Percentiles rank a stretch among this genome's conserved stretches.
These are phyloP conservation scores for Archilochus colubris DNA, from an alignment of 2,113 vertebrate genomes.

Conservation along the genomic window DNA sequence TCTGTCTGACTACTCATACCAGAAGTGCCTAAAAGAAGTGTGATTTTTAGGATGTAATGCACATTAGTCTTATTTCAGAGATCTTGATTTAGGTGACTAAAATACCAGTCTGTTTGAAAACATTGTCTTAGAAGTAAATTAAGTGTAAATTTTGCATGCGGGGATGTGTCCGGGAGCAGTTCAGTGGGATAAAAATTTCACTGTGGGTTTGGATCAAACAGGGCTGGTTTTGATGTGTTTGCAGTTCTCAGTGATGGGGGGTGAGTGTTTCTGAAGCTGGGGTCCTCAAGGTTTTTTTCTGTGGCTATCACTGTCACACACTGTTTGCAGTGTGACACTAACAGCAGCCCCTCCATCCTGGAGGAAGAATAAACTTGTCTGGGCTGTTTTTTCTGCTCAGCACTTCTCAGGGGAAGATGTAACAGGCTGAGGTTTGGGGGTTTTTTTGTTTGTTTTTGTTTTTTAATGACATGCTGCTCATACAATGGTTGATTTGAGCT, in stretches of 20 bases:
- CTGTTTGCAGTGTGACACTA: background rate
- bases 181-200: background rate
- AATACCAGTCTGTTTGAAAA: background rate
- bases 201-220: background rate
- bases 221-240: background rate
- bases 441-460: background rate
- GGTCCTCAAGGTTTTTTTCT: background rate
- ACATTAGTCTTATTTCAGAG: background rate
- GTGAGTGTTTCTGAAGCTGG: background rate
- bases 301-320: accelerated
- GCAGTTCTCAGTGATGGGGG: background rate
- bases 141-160: background rate
- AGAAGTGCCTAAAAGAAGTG: background rate
- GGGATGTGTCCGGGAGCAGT: background rate
- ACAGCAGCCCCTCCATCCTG: background rate
- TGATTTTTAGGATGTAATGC: background rate
- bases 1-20: background rate
- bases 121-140: background rate
- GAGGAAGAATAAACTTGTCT: background rate
- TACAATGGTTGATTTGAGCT: background rate
- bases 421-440: background rate
- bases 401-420: background rate
- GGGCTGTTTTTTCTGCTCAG: background rate
- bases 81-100: background rate
- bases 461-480: background rate